These are phyloP conservation scores for Coluber constrictor DNA, from an alignment of 2,797 vertebrate genomes.

Conservation along the genomic window DNA sequence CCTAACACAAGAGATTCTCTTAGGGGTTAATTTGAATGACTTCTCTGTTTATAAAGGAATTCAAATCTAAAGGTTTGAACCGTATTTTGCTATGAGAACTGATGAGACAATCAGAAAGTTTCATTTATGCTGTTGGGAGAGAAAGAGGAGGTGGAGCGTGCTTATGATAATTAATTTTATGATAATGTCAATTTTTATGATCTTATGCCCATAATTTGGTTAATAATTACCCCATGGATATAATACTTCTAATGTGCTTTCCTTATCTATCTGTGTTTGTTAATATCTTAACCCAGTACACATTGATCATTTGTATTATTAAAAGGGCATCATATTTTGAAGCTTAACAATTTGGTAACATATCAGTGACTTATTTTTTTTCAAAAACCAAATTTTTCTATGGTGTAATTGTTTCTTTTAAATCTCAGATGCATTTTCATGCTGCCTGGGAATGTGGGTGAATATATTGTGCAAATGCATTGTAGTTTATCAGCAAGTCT, in stretches of 20 bases:
- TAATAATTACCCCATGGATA: background rate
- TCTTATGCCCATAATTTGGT: background rate
- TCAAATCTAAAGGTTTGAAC: background rate
- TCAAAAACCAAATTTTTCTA: background rate
- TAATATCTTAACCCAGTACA: background rate
- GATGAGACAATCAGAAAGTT: background rate
- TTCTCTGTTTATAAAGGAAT: background rate
- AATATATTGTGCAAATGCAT: background rate
- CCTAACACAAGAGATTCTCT: background rate
- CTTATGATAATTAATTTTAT: background rate
- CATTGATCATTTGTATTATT: background rate
- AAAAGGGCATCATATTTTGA: background rate
- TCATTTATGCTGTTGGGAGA: background rate
- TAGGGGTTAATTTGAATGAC: background rate
- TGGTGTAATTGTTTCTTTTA: fast-evolving
- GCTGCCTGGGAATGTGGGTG: background rate
- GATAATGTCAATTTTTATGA: background rate
- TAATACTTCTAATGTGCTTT: background rate
- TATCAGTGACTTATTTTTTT: background rate
- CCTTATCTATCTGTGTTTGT: no score
- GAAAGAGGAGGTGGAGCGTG: background rate
- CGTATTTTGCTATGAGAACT: background rate
- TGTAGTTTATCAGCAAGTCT: background rate
- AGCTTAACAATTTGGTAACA: background rate
- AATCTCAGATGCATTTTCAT: background rate